A percentile compares a stretch with the other conserved stretches of the same genome.
phyloP scores from a whole-genome alignment of 37 sponge, comb jelly and placozoan genomes.

The Amphimedon queenslandica region DNA sequence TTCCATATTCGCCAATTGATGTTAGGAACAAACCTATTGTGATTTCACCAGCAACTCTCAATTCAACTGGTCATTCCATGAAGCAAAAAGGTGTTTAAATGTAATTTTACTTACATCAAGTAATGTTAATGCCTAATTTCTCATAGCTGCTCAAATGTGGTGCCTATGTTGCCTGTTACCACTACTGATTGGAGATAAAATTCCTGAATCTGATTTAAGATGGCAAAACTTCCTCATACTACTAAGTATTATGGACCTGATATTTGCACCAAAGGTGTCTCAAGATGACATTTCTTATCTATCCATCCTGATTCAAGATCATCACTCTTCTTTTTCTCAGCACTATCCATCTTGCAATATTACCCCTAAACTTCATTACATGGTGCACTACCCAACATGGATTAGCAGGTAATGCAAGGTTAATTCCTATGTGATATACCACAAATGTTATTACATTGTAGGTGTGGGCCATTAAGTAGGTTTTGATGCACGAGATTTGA shows the following conservation, averaged over 20 bases:
- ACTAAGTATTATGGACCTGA: slow-evolving; percentile 32
- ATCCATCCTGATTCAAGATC: slow-evolving; percentile 11
- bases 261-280: slow-evolving; percentile 31
- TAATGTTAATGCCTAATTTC: no score
- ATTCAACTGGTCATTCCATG: slow-evolving; percentile 11
- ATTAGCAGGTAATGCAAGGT: slow-evolving; percentile 10
- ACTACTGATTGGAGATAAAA: slow-evolving; percentile 48
- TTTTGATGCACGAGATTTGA: slow-evolving; percentile 68
- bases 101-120: no score
- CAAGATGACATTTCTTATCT: slow-evolving; percentile 13
- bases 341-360: neutral
- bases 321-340: slow-evolving; percentile 21
- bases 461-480: slow-evolving; percentile 53
- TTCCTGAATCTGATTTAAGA: slow-evolving; percentile 30
- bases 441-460: no score
- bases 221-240: slow-evolving; percentile 52
- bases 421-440: neutral
- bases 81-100: slow-evolving; percentile 33
- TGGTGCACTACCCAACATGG: neutral
- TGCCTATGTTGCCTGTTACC: slow-evolving; percentile 51
- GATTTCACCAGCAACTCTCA: slow-evolving; percentile 18
- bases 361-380: slow-evolving; percentile 4
- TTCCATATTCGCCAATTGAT: slow-evolving; percentile 20
- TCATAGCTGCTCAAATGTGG: slow-evolving; percentile 65
- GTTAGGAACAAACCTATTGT: slow-evolving; percentile 11